These are phyloP conservation scores for Rhopalosiphum padi DNA, from an alignment of 1,140 invertebrate species.

Conservation along the genomic window DNA sequence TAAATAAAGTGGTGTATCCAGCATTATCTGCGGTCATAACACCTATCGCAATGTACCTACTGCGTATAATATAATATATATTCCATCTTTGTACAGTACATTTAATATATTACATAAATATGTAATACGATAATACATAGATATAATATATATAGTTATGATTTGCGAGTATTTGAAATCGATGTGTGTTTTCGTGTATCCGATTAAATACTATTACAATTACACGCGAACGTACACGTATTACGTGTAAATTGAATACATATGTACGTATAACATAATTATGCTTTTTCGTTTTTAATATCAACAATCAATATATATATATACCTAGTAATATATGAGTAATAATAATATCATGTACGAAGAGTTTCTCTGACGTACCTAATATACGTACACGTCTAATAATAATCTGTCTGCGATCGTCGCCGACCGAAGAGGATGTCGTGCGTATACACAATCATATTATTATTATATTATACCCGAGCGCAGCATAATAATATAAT, in stretches of 20 bases:
- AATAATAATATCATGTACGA: neutral
- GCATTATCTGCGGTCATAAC: neutral
- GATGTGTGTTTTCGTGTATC: neutral
- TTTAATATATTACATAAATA: too few species aligned
- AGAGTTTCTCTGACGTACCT: neutral
- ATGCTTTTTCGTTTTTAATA: neutral
- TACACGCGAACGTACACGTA: neutral
- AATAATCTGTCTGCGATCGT: neutral
- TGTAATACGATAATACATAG: too few species aligned
- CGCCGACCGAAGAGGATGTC: constrained; percentile 26
- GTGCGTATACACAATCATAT: constrained; percentile 28
- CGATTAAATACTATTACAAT: neutral
- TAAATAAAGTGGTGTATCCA: neutral
- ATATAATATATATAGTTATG: too few species aligned
- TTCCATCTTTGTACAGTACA: too few species aligned
- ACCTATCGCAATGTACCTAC: neutral
- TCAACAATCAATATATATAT: neutral
- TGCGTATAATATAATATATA: too few species aligned
- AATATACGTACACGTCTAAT: neutral
- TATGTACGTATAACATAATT: neutral
- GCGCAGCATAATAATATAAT: neutral
- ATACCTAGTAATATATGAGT: neutral
- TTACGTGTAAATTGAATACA: neutral
- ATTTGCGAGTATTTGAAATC: neutral
- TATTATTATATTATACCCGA: neutral